Percentiles rank a stretch among this genome's conserved stretches.
These are phyloP conservation scores for Lochmaea capreae DNA, from an alignment of 2,888 invertebrate genomes.

Conservation along the genomic window DNA sequence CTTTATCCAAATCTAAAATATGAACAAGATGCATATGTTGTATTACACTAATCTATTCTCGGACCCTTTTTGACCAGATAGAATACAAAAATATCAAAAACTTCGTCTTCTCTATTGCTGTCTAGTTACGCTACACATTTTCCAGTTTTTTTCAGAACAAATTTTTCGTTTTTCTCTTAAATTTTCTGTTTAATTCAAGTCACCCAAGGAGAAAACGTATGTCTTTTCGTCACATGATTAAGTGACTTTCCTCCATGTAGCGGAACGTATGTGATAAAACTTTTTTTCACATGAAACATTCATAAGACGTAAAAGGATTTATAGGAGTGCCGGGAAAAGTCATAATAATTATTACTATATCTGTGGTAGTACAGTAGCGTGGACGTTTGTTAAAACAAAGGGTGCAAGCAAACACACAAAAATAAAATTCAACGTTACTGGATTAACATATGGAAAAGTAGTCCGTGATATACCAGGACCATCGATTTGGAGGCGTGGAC, in stretches of 20 bases:
- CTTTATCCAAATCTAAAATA: too few species aligned
- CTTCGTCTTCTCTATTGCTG: too few species aligned
- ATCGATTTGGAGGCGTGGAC: too few species aligned
- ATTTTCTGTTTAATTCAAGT: conserved; percentile 28
- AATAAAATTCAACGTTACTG: neutral
- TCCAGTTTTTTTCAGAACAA: neutral
- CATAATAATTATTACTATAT: conserved; percentile 32
- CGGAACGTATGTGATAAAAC: conserved; percentile 29
- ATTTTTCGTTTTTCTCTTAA: neutral
- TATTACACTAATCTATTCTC: too few species aligned
- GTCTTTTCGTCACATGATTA: conserved; percentile 28
- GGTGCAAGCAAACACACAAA: neutral
- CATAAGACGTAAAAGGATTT: conserved; percentile 35
- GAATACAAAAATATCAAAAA: too few species aligned
- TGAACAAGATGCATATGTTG: too few species aligned
- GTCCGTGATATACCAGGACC: too few species aligned
- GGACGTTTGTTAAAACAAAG: neutral
- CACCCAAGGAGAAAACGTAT: conserved; percentile 29
- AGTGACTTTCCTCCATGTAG: conserved; percentile 28
- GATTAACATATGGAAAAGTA: too few species aligned
- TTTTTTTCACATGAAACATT: conserved; percentile 32
- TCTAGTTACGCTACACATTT: neutral
- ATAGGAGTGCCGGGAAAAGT: conserved; percentile 28
- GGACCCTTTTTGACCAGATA: too few species aligned
- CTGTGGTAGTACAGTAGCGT: conserved; percentile 3